phyloP scores from a whole-genome alignment of 2,797 vertebrate species.

The Cuniculus paca region DNA sequence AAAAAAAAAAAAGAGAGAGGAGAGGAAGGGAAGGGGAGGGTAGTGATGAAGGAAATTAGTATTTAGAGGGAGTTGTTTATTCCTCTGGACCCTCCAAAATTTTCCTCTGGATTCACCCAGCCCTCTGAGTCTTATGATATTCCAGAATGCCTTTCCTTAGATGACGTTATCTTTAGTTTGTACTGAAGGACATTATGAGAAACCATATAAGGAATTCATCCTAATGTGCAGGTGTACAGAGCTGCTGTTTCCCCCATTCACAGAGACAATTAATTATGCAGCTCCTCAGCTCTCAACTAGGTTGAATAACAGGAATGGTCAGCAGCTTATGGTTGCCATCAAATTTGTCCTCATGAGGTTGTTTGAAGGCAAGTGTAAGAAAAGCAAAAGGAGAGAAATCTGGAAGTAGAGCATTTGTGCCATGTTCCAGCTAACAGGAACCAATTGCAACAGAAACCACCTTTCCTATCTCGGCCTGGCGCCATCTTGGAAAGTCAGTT shows the following conservation, averaged over 20 bases:
- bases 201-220: not conserved
- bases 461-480: not conserved
- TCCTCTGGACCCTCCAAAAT: not conserved
- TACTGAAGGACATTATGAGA: not conserved
- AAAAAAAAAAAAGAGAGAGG: too few relatives aligned
- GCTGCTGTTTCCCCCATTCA: not conserved
- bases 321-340: not conserved
- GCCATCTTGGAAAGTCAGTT: not conserved
- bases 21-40: too few relatives aligned
- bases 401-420: not conserved
- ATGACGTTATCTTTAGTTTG: not conserved
- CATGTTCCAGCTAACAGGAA: not conserved
- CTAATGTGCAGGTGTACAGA: not conserved
- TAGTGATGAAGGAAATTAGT: not conserved
- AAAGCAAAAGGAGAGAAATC: not conserved
- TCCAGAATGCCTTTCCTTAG: not conserved
- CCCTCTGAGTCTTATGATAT: not conserved
- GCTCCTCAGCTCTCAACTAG: not conserved
- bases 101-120: not conserved
- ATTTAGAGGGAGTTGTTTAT: not conserved
- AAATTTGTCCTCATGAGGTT: not conserved
- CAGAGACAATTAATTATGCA: not conserved
- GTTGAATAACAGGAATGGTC: not conserved
- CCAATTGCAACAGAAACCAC: not conserved
- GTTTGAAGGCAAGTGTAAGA: not conserved